Evolutionary conservation across 2,797 vertebrate genomes (phyloP), one percentile per base, ranked within the genome.

Genomic region (Epinephelus awoara): DNA sequence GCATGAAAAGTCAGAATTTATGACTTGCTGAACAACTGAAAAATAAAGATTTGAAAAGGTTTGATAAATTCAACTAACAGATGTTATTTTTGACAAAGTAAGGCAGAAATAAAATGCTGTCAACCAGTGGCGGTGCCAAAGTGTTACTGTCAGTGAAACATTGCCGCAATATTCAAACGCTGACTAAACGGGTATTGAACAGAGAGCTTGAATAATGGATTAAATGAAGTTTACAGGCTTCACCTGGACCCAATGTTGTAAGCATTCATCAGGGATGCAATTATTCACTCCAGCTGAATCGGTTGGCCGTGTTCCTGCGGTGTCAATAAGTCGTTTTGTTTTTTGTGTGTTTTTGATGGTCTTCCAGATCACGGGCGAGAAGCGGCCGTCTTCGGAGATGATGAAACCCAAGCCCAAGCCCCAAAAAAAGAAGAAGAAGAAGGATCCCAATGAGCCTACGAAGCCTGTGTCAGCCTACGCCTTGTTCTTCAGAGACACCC

Each of bases 341-440:
- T 86, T 72, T 62, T 77, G 44, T 84, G 4, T 87, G 54, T 82
- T 15, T 88, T 19, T 86, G 87, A 82, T 91, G 73, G 61, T 88
- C 76, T 89, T 92, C 55, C 95, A 99, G 98, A 96, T 97, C 77
- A 96, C 97, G 0, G 98, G 97, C 40, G 98, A 99, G 93, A 99
- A 99, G 92, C 96, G 98, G 89, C 97, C 98, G 62, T 97, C 97
- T 10, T 95, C 96, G 3, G 98, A 99, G 85, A 95, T 97, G 89
- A 97, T 97, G 78, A 99, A 99, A 94, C 93, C 95, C 91, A 99
- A 99, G 77, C 96, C 97, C 90, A 99, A 99, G 86, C 98, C 97
- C 72, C 98, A 97, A 83, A 99, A 99, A 91, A 99, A 99, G 95
- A 99, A 99, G 96, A 99, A 99, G 91, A 99, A 99, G 97, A 99